Evolutionary conservation across 64 coral and sea anemone species (phyloP), one percentile per base, ranked within the genome.

Genomic region (Porites australiensis): DNA sequence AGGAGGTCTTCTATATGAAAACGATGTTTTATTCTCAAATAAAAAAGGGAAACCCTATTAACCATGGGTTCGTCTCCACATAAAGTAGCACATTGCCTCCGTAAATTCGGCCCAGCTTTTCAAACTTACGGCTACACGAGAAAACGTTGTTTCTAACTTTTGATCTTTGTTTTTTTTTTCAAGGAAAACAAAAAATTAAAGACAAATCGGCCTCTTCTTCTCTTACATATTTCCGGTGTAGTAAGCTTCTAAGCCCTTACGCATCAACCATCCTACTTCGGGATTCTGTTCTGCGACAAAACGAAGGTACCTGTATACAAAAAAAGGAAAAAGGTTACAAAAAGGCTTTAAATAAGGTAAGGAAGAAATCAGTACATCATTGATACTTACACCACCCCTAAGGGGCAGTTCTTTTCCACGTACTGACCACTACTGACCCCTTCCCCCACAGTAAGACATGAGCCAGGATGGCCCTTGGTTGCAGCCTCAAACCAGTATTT

Each of bases 221-320:
- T 50, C 61, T 18, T 69, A 84, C 81, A 51, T 84, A 44, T 84
- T 15, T 15, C 93, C 82, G 44, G 54, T 57, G 45, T 95, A 93
- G 72, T 95, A 95, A 7, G 90, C 94, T 74, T 98, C 82, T 6
- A 98, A 88, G n/a, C 93, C 96, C 18, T 77, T 79, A 53, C 87
- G 72, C 82, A 98, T 88, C 4, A 88, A 79, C 75, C 88, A 80
- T 13, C 96, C 96, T 4, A 98, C 70, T 12, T 95, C 88, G 3
- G 96, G 96, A 43, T 88, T 84, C 53, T 98, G 96, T 19, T 98
- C 96, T 11, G 96, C 94, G 50, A 98, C 90, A 47, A 87, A 96
- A 18, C 95, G 91, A 22, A 96, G 86, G 87, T 90, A 94, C 37
- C 90, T 93, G 45, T 21, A 44, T 10, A 74, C 6, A 82, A 7